Base-by-base conservation (phyloP, 2,888 invertebrate genomes). In the Watsonalla cultraria region DNA sequence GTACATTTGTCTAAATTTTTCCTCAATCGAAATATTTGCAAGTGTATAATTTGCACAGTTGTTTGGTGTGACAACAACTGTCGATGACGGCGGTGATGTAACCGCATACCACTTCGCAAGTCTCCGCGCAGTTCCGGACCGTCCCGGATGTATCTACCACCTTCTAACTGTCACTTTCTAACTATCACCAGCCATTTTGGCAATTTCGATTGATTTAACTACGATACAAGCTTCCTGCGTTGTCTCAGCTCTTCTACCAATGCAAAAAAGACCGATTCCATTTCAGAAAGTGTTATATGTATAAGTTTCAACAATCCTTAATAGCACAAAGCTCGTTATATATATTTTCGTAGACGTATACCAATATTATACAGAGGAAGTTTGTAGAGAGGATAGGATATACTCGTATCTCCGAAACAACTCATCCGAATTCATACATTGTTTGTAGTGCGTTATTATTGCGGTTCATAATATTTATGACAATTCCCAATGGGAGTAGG, bases 81-180 rank as follows among this genome's bases (percentile, higher is more conserved):
- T 24, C 57, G 56, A 60, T 71, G 65, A 68, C 62, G 64, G 55
- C 54, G 46, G 51, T 76, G 66, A 76, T 70, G 71, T 72, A 76
- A 74, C 56, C 53, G 54, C 70, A 66, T 75, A 73, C 68, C 72
- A 64, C 60, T 59, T 68, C 63, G 64, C 64, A 73, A 73, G 64
- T 62, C 64, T 55, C 61, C 45, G 50, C 55, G 55, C 64, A 78
- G 80, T 80, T 84, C 82, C 83, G 84, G 77, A 74, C 70, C 66
- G 61, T 71, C 65, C 78, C 83, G 74, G 70, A 74, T 61, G 47
- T 61, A 53, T 47, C 64, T 72, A 65, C 65, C 58, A 67, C 55
- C 56, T 7, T 8, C 39, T 51, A 68, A 70, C 72, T 72, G 67
- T 75, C 72, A 79, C 81, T 83, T 82, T 82, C 82, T 73, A 75